Percentiles rank a stretch among this genome's conserved stretches.
These are phyloP conservation scores for Drosophila fulvimacula DNA, from an alignment of 2,888 invertebrate species.

Conservation along the genomic window DNA sequence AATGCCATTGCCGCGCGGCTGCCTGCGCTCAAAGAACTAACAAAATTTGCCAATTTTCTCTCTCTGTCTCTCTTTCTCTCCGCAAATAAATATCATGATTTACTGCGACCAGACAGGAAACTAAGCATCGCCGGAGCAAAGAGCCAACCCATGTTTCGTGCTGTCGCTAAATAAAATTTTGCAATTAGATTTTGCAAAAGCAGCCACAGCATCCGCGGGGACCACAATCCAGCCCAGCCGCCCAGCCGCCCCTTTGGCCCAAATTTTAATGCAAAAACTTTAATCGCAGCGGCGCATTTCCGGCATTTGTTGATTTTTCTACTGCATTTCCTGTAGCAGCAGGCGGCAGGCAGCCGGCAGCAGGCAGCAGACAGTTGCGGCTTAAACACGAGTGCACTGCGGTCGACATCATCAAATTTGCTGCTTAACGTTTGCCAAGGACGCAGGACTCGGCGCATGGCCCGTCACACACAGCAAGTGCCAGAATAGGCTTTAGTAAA, in stretches of 20 bases:
- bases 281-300: conserved; percentile 71
- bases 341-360: not conserved
- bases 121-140: conserved; percentile 22
- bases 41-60: conserved; percentile 59
- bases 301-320: conserved; percentile 70
- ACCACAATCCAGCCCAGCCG: not conserved
- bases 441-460: conserved; percentile 26
- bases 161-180: conserved; percentile 72
- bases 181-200: conserved; percentile 74
- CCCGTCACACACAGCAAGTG: conserved; percentile 15
- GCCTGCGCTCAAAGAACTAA: conserved; percentile 47
- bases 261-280: conserved; percentile 74
- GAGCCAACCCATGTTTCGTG: conserved; percentile 41
- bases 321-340: conserved; percentile 64
- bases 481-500: conserved; percentile 26
- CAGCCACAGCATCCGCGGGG: conserved; percentile 58
- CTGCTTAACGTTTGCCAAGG: conserved; percentile 49
- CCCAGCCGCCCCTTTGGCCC: conserved; percentile 6
- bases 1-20: conserved; percentile 41
- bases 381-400: conserved; percentile 27
- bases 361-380: conserved; percentile 14
- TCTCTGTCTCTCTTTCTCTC: not conserved
- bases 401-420: conserved; percentile 70
- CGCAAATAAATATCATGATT: conserved; percentile 67
- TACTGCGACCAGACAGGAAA: conserved; percentile 61